A percentile compares a stretch with the other conserved stretches of the same genome.
These are phyloP conservation scores for Aphelinus atriplicis DNA, from an alignment of 1,140 invertebrate species.

Conservation along the genomic window DNA sequence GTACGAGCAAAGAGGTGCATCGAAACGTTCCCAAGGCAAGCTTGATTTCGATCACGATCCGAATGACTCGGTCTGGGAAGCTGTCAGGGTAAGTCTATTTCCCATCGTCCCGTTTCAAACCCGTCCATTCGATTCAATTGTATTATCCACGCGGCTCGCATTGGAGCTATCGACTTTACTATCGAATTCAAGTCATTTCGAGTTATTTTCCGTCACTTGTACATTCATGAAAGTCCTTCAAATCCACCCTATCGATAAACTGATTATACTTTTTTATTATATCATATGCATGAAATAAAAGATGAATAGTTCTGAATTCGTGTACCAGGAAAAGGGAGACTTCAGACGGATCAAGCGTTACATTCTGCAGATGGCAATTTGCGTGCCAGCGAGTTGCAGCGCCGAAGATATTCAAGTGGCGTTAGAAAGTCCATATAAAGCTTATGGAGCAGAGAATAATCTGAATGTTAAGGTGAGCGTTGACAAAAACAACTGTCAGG, in stretches of 20 bases:
- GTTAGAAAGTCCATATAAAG: conserved; percentile 39
- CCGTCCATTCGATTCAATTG: too few relatives aligned
- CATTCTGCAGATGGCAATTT: conserved; percentile 57
- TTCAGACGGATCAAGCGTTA: conserved; percentile 31
- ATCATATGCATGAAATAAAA: too few relatives aligned
- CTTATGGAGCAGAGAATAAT: conserved; percentile 36
- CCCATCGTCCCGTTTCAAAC: too few relatives aligned
- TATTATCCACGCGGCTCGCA: too few relatives aligned
- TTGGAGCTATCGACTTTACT: too few relatives aligned
- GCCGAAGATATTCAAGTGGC: conserved; percentile 46
- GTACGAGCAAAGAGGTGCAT: conserved; percentile 39
- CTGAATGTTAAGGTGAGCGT: conserved; percentile 44
- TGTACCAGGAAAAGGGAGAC: conserved; percentile 48
- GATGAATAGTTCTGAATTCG: too few relatives aligned
- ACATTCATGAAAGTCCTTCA: too few relatives aligned
- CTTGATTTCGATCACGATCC: conserved; percentile 49
- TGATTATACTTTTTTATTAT: too few relatives aligned
- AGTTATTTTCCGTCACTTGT: too few relatives aligned
- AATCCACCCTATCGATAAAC: too few relatives aligned
- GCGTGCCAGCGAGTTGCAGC: conserved; percentile 55
- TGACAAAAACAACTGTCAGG: conserved; percentile 45
- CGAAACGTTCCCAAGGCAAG: conserved; percentile 20
- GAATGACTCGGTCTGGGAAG: conserved; percentile 51
- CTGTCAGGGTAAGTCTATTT: conserved; percentile 37
- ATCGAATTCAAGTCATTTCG: too few relatives aligned